These are phyloP conservation scores for Venustaconcha ellipsiformis DNA, from an alignment of 1,140 invertebrate species.

Conservation along the genomic window DNA sequence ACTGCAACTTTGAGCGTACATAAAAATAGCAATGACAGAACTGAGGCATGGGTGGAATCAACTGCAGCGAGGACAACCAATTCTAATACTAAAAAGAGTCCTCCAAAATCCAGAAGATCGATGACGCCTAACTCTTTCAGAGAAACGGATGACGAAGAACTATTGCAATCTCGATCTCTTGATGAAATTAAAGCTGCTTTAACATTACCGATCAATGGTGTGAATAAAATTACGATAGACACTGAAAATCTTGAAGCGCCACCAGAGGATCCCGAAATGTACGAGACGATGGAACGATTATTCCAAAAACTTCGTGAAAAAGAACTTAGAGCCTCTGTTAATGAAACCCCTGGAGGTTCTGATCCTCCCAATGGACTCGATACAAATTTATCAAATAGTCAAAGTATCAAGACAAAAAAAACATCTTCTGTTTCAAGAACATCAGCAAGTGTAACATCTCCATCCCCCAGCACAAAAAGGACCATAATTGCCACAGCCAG, in stretches of 20 bases:
- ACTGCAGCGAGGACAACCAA: slow-evolving; percentile 37
- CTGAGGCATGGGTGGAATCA: slow-evolving; percentile 58
- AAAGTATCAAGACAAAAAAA: slow-evolving; percentile 38
- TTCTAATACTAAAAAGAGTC: slow-evolving; percentile 25
- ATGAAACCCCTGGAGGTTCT: slow-evolving; percentile 49
- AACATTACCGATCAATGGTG: slow-evolving; percentile 47
- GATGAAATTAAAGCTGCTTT: slow-evolving; percentile 59
- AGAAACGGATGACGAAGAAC: slow-evolving; percentile 29
- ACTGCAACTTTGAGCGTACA: no score
- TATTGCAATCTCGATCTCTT: slow-evolving; percentile 45
- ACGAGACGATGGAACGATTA: slow-evolving; percentile 56
- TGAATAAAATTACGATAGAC: slow-evolving; percentile 31
- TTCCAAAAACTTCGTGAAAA: slow-evolving; percentile 57
- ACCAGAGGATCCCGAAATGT: slow-evolving; percentile 61
- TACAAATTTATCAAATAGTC: slow-evolving; percentile 35
- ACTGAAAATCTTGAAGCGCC: slow-evolving; percentile 45
- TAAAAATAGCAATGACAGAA: slow-evolving; percentile 34
- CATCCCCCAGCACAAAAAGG: background rate
- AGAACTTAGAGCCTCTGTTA: slow-evolving; percentile 56
- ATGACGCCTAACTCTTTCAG: slow-evolving; percentile 53
- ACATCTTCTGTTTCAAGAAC: slow-evolving; percentile 17
- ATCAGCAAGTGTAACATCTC: background rate
- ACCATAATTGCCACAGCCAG: no score
- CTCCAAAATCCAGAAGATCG: slow-evolving; percentile 35
- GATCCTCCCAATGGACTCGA: slow-evolving; percentile 32